phyloP scores from a whole-genome alignment of 2,797 vertebrate species.

The Hemibagrus guttatus region DNA sequence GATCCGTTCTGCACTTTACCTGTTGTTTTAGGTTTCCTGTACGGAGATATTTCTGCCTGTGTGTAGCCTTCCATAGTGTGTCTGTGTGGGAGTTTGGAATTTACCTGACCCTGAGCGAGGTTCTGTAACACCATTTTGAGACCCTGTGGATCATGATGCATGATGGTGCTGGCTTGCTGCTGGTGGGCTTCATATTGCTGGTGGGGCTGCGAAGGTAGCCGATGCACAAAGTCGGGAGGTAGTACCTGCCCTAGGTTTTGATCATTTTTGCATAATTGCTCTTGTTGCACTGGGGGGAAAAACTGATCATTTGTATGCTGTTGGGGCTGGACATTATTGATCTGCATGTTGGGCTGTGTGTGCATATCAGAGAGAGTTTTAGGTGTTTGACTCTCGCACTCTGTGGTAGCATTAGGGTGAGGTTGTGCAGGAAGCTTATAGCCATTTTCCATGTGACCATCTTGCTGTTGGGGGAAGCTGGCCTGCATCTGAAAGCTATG shows the following conservation, averaged over 20 bases:
- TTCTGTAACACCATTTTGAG: constrained; percentile 67
- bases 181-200: constrained; percentile 72
- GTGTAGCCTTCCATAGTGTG: constrained; percentile 52
- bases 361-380: constrained; percentile 65
- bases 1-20: constrained; percentile 63
- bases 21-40: constrained; percentile 43
- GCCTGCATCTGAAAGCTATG: constrained; percentile 75
- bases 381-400: constrained; percentile 77
- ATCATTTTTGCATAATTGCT: constrained; percentile 80
- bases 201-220: constrained; percentile 69
- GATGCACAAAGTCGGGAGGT: constrained; percentile 74
- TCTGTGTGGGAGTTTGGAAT: constrained; percentile 45
- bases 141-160: constrained; percentile 67
- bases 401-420: constrained; percentile 72
- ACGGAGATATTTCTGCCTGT: constrained; percentile 47
- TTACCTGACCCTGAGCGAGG: constrained; percentile 38
- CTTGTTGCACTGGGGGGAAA: constrained; percentile 70
- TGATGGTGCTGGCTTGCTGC: constrained; percentile 67
- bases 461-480: constrained; percentile 68
- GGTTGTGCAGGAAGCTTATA: constrained; percentile 69
- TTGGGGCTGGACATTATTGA: constrained; percentile 66
- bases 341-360: constrained; percentile 62
- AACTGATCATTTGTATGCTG: constrained; percentile 69
- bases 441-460: constrained; percentile 64
- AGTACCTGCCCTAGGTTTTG: constrained; percentile 77